Conservation (phyloP, 2,888 invertebrate genomes). For the Lasius fuliginosus region DNA sequence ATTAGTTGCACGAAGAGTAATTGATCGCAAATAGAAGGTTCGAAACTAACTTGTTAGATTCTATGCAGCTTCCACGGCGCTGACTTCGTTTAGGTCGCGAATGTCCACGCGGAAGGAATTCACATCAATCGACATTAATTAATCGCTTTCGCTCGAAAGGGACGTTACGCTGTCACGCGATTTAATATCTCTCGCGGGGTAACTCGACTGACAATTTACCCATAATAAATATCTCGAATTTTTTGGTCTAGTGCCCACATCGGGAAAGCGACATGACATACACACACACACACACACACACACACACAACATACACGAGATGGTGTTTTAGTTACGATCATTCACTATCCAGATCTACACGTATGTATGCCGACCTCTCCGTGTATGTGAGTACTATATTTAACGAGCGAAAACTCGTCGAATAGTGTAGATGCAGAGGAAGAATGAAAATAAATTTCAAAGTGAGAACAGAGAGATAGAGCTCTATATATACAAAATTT, state of each 20-base stretch:
- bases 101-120: slow-evolving; percentile 45
- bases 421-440: slow-evolving; percentile 64
- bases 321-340: slow-evolving; percentile 39
- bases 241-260: slow-evolving; percentile 46
- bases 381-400: slow-evolving; percentile 30
- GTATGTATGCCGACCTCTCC: slow-evolving; percentile 1
- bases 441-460: slow-evolving; percentile 69
- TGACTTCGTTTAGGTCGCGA: slow-evolving; percentile 27
- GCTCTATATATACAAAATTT: slow-evolving; percentile 29
- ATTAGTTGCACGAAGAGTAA: slow-evolving; percentile 64
- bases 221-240: slow-evolving; percentile 71
- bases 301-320: not conserved
- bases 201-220: slow-evolving; percentile 45
- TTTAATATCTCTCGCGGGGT: slow-evolving; percentile 48
- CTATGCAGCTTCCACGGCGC: slow-evolving; percentile 19
- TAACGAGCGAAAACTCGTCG: slow-evolving; percentile 64
- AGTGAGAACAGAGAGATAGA: slow-evolving; percentile 20
- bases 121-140: slow-evolving; percentile 51
- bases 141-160: slow-evolving; percentile 39
- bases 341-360: slow-evolving; percentile 25
- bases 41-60: slow-evolving; percentile 41
- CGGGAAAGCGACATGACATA: slow-evolving; percentile 7
- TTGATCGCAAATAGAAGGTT: slow-evolving; percentile 62
- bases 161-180: slow-evolving; percentile 34
- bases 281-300: not conserved